Percentiles rank a stretch among this genome's conserved stretches.
Conservation (phyloP, 2,888 invertebrate genomes). For the Eupsilia transversa region DNA sequence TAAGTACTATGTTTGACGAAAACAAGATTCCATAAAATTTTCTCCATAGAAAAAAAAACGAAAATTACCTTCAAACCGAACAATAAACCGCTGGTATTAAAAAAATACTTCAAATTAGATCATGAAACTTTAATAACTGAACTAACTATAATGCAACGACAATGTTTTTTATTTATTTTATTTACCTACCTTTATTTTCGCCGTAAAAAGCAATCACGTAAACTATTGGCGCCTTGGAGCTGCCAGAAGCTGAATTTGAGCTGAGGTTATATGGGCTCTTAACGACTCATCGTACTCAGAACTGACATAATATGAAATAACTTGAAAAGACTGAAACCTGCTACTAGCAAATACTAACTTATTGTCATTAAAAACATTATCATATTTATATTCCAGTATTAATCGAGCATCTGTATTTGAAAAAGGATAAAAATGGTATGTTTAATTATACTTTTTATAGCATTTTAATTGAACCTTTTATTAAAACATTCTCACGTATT, state of each 20-base stretch:
- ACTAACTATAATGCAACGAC: not conserved
- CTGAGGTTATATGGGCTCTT: too few relatives aligned
- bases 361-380: constrained; percentile 8
- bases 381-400: constrained; percentile 24
- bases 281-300: not conserved
- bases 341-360: constrained; percentile 1
- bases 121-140: not conserved
- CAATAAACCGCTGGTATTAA: too few relatives aligned
- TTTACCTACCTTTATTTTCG: not conserved
- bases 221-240: not conserved
- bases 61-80: too few relatives aligned
- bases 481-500: constrained; percentile 47
- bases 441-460: constrained; percentile 49
- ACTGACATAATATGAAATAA: not conserved
- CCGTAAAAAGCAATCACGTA: not conserved
- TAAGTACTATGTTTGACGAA: too few relatives aligned
- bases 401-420: constrained; percentile 36
- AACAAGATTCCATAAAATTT: not conserved
- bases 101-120: not conserved
- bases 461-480: constrained; percentile 63
- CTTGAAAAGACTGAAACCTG: not conserved
- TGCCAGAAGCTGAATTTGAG: too few relatives aligned
- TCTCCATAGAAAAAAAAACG: not conserved
- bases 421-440: constrained; percentile 40
- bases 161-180: not conserved